These are phyloP conservation scores for Danio jaintianensis DNA, from an alignment of 2,797 vertebrate species.

Conservation along the genomic window DNA sequence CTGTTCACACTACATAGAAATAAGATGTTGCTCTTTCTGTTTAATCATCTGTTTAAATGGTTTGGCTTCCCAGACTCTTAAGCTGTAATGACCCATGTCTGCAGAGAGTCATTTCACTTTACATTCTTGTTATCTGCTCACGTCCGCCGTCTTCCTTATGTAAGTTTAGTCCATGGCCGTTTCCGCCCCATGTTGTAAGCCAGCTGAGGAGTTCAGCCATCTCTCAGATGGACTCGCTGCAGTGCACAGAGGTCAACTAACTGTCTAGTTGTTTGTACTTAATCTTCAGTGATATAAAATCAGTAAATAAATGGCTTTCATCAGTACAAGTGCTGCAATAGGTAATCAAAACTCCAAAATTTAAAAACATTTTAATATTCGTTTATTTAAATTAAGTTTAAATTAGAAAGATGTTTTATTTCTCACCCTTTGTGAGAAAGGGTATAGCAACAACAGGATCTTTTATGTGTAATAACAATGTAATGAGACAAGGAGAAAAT, in stretches of 20 bases:
- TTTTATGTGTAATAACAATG: too few relatives aligned
- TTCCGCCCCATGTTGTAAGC: conserved; percentile 33
- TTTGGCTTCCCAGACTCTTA: not conserved
- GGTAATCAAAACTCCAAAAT: not conserved
- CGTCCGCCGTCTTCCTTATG: not conserved
- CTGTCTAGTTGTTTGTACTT: conserved; percentile 51
- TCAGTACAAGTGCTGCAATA: not conserved
- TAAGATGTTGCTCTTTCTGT: not conserved
- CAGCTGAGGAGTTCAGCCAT: conserved; percentile 16
- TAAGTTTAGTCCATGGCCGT: conserved; percentile 25
- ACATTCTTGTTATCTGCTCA: conserved; percentile 9
- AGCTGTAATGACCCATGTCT: conserved; percentile 1
- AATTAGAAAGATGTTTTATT: too few relatives aligned
- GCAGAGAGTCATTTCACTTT: not conserved
- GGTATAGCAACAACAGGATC: too few relatives aligned
- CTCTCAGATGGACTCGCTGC: conserved; percentile 52
- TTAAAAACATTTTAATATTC: too few relatives aligned
- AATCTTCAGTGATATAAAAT: conserved; percentile 49
- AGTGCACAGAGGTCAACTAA: conserved; percentile 50
- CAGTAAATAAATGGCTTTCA: conserved; percentile 55
- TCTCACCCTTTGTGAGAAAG: too few relatives aligned
- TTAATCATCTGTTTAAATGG: not conserved
- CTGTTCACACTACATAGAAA: not conserved
- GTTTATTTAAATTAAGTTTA: too few relatives aligned
- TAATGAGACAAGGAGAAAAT: too few relatives aligned